Base-by-base conservation (phyloP, 2,888 invertebrate genomes). In the Diploptera punctata region DNA sequence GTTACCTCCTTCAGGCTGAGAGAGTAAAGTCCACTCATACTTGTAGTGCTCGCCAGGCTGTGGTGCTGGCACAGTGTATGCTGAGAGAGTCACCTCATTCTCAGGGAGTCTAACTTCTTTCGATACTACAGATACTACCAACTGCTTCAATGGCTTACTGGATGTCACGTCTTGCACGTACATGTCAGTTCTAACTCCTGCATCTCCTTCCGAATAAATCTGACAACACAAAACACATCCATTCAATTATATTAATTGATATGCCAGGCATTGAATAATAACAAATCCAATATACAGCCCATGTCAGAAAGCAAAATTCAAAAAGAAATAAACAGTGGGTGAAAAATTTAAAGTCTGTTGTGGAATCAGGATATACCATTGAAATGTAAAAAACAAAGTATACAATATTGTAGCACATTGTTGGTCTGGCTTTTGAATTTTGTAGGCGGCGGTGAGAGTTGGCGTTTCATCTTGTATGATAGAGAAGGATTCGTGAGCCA, bases 21-120 rank as follows among this genome's bases (percentile, higher is more conserved):
- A 91, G 73, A 96, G 87, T 33, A 97, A 85, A 19, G 91, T 93
- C 97, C 97, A 98, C 29, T 92, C 91, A 82, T 95, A 97, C 79
- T 91, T 93, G 81, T 95, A 97, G 80, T 91, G 91, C 72, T 87
- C 90, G 80, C 87, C 89, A 2, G 88, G 85, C 74, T 89, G 87
- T 79, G 93, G 92, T 76, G 90, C 90, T 7, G 94, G 94, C 19
- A 92, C 88, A 1, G 93, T 93, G 80, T 90, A 93, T 0, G 94
- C 97, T 10, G 92, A 91, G 70, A 97, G 83, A 0, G 91, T 93
- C 0, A 93, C 94, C 83, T 93, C 92, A 82, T 94, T 93, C 76
- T 92, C 91, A 0, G 97, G 97, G 71, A 97, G 83, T 75, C 88
- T 87, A 3, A 97, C 91, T 81, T 90, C 88, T 82, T 94, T 93